Base-by-base conservation (phyloP, 2,113 vertebrate genomes). In the Actenoides lindsayi region DNA sequence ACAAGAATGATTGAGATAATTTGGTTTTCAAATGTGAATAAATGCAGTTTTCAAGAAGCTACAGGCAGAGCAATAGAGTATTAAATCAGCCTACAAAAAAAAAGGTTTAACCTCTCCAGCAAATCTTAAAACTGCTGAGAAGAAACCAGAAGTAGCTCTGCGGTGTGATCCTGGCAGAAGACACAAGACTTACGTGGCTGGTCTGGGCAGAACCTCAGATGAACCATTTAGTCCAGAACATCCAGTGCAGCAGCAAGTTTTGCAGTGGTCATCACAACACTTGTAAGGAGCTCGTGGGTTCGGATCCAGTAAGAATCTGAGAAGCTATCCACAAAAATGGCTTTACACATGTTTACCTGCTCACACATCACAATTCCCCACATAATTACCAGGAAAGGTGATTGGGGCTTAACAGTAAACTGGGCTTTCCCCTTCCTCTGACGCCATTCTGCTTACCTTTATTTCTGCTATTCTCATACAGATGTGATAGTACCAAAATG, bases 121-220 rank as follows among this genome's bases (percentile, higher is more conserved):
- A 53, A 56, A 30, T 27, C 23, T 35, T 41, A 10, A 42, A 42
- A 20, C 1, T 10, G 25, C 21, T 2, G 5, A 41, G 24, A 28
- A 11, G 31, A 62, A 35, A 65, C 39, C 59, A 83, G 7, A n/a
- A 46, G 64, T 12, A 79, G 21, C 33, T 42, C 70, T 9, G 56
- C 3, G 8, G 4, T 13, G 71, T 28, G 23, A 48, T 30, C 68
- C 30, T 48, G 62, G 62, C 50, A 21, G 37, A 62, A 37, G 31
- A 21, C 0, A 0, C 2, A 53, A 33, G 62, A 7, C 2, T 1
- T 1, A 2, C 0, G 5, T 33, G 20, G 31, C 17, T 37, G 41
- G 42, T 25, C 13, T 5, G 37, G 27, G 33, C 4, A 46, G 44
- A 65, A 70, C 54, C 35, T 75, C 5, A 1, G 21, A 13, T 18